Evolutionary conservation across 30 jellyfish, hydroid and myxozoan species (phyloP), one percentile per base, ranked within the genome.

Genomic region (Hydractinia symbiolongicarpus): DNA sequence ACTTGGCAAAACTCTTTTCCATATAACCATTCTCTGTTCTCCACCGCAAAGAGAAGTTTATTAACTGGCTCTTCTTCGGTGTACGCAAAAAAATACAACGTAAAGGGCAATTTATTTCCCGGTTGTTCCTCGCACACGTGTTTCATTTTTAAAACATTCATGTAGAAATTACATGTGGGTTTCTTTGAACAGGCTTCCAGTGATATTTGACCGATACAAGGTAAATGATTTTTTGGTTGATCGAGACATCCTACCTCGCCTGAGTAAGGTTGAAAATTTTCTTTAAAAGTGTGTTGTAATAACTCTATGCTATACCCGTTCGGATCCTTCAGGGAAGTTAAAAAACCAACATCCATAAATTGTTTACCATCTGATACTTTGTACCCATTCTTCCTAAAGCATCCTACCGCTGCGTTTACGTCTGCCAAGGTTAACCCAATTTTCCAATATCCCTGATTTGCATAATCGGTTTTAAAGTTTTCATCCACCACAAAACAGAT

Each of bases 41-140:
- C 74, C 52, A 64, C 74, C 7, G 74, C 9, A 44, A 6, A n/a
- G 9, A 64, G 16, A 51, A 16, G 1, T 13, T 44, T 51, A 64
- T 64, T 64, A 51, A 51, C 52, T 6, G 74, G 74, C 9, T 64
- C 74, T 64, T 64, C 6, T 30, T 30, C 44, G 9, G 74, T 64
- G 40, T 64, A 64, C 9, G 74, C 74, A 13, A 64, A 64, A 51
- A 64, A 64, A 51, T 64, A 64, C 19, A 64, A 51, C 52, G 74
- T 64, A 64, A 64, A 64, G 52, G 74, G 40, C 52, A 44, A 44
- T 44, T 13, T 6, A n/a, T 64, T 64, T 64, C 19, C 40, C 0
- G 74, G 74, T 30, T 30, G 44, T 51, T 64, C 74, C 4, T n/a
- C 40, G 74, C 74, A 64, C 74, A 64, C 74, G 74, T n/a, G 74